Base-by-base conservation (phyloP, 2,797 vertebrate species). In the Trachurus trachurus region DNA sequence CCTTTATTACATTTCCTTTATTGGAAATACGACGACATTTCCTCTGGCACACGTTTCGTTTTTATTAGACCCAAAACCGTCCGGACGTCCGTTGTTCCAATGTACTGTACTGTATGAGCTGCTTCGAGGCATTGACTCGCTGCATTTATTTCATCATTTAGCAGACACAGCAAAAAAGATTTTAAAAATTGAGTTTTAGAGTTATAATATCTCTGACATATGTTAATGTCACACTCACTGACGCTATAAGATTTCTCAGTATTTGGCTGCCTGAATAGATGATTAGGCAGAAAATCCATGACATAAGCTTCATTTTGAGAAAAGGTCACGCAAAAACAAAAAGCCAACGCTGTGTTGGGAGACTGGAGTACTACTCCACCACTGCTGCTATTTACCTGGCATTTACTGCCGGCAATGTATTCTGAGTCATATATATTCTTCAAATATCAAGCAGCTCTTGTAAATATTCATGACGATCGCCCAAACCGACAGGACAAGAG, bases 381-480 rank as follows among this genome's bases (percentile, higher is more conserved):
- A 50, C 42, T 74, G 78, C 80, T 93, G 26, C 26, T 26, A 82
- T 93, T 95, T 91, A 91, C 92, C 92, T 93, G 87, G 53, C 91
- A 92, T 93, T 94, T 92, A 88, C 74, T 82, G 74, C 69, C 79
- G 83, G 40, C 70, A 70, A 82, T 85, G 90, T 88, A 87, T 88
- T 88, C 81, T 44, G 71, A 81, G 80, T 83, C 88, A 86, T 92
- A 86, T 42, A 31, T 42, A 26, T 26, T 44, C 22, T 90, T 91
- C 92, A 92, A 94, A 95, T 94, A 94, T 92, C 87, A 93, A 88
- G 79, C 70, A 81, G 65, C 74, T 71, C 57, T 78, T 83, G 81
- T 92, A 88, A 94, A 93, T 93, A 94, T 94, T 93, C 91, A 94
- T 93, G 90, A 88, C 60, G 74, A 87, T 63, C 53, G 66, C 70